Evolutionary conservation across 1,140 invertebrate species (phyloP), one percentile per base, ranked within the genome.

Genomic region (Cephus cinctus): DNA sequence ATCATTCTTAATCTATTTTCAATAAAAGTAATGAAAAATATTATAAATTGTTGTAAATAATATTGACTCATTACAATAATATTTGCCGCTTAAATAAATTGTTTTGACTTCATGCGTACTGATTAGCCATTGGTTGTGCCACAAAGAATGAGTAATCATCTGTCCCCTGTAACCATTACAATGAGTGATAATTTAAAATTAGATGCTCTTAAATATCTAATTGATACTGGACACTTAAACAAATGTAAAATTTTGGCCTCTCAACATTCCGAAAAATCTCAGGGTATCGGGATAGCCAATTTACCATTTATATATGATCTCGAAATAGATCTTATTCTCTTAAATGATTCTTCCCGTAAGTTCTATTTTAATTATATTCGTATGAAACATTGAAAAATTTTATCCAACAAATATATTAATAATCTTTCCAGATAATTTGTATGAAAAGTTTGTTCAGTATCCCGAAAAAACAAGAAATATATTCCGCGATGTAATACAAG

Each of bases 41-140:
- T 21, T 40, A 40, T 47, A 25, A 40, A 16, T 40, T 40, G 20
- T 21, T n/a, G n/a, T 42, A 8, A 27, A 8, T 27, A 8, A n/a
- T 27, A 27, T 27, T 8, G 25, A 27, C n/a, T 8, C 25, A 8
- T 27, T 6, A 27, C 25, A 27, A 27, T 6, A n/a, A 27, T 27
- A 27, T 27, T 27, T 8, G n/a, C 6, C 6, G n/a, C n/a, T 27
- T 8, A 27, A 27, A 27, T 27, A 8, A 27, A 27, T 27, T 27
- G n/a, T 27, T 27, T 27, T 27, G 25, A 27, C 25, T 27, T n/a
- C n/a, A n/a, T n/a, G n/a, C n/a, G n/a, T n/a, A n/a, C n/a, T n/a
- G n/a, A n/a, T n/a, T n/a, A n/a, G n/a, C n/a, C n/a, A n/a, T n/a
- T n/a, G n/a, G n/a, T n/a, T n/a, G n/a, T n/a, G n/a, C n/a, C n/a